A percentile compares a stretch with the other conserved stretches of the same genome.
Conservation (phyloP, 2,888 invertebrate genomes). For the Rhorus exstirpatorius region DNA sequence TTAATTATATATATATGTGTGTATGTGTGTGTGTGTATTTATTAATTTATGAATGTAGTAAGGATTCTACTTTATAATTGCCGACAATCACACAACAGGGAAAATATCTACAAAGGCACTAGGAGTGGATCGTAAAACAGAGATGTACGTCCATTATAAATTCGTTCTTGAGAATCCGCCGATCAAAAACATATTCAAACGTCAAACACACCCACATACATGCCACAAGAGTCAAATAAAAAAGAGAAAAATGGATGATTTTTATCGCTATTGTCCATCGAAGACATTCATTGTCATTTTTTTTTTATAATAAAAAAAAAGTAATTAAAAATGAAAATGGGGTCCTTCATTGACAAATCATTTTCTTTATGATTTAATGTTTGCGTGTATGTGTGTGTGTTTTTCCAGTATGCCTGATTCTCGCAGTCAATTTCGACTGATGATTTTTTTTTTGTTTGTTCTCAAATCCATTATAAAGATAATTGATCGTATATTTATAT, state of each 20-base stretch:
- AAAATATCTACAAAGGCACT: conserved; percentile 83
- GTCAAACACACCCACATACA: neutral
- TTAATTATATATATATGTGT: conserved; percentile 15
- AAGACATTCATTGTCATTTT: no score
- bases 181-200: conserved; percentile 2
- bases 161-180: conserved; percentile 59
- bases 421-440: conserved; percentile 2
- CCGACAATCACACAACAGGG: conserved; percentile 73
- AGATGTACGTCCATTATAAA: conserved; percentile 65
- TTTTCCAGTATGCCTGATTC: conserved; percentile 5
- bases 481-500: conserved; percentile 61
- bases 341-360: no score
- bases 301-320: conserved; percentile 1
- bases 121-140: conserved; percentile 79
- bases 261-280: neutral
- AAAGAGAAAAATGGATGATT: conserved; percentile 12
- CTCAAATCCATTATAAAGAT: conserved; percentile 30
- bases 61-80: conserved; percentile 24
- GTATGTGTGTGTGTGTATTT: neutral
- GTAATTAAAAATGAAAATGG: no score
- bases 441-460: conserved; percentile 2
- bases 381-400: conserved; percentile 1
- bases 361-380: no score
- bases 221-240: neutral
- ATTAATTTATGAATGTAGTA: conserved; percentile 9